These are phyloP conservation scores for Lepeophtheirus nordmannii DNA, from an alignment of 2,888 invertebrate genomes.

Conservation along the genomic window DNA sequence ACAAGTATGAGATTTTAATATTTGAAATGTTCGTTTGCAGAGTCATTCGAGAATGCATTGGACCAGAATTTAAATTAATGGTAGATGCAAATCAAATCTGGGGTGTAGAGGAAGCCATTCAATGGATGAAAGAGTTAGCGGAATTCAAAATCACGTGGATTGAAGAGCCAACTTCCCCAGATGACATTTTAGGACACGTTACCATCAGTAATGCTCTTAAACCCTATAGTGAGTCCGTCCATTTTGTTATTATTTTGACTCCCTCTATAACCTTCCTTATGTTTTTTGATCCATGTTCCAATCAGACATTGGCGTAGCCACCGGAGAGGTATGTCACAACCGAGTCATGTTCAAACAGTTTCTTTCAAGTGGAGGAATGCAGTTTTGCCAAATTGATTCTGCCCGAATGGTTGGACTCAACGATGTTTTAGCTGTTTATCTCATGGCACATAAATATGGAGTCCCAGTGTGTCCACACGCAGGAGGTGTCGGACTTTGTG, in stretches of 20 bases:
- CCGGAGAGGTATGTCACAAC: conserved; percentile 83
- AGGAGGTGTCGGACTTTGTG: conserved; percentile 83
- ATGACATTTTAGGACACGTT: conserved; percentile 73
- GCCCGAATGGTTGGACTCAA: conserved; percentile 74
- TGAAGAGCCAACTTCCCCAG: conserved; percentile 82
- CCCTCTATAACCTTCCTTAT: not conserved
- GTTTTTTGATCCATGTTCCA: not conserved
- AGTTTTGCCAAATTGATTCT: conserved; percentile 78
- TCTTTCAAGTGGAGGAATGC: conserved; percentile 58
- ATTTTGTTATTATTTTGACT: not conserved
- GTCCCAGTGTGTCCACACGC: conserved; percentile 77
- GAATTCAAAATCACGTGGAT: conserved; percentile 67
- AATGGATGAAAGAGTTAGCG: conserved; percentile 63
- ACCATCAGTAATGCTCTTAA: conserved; percentile 51
- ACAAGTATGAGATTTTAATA: no score
- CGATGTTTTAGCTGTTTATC: conserved; percentile 67
- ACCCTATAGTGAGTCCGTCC: not conserved
- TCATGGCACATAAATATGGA: conserved; percentile 70
- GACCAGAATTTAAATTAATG: conserved; percentile 60
- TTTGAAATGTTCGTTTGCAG: not conserved
- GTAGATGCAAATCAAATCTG: conserved; percentile 77
- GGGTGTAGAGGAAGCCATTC: conserved; percentile 57
- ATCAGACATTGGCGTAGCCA: conserved; percentile 65
- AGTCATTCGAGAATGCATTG: conserved; percentile 54
- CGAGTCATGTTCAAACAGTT: conserved; percentile 83